Conservation (phyloP, 2,113 vertebrate genomes). For the sheep (Ovis aries) region DNA sequence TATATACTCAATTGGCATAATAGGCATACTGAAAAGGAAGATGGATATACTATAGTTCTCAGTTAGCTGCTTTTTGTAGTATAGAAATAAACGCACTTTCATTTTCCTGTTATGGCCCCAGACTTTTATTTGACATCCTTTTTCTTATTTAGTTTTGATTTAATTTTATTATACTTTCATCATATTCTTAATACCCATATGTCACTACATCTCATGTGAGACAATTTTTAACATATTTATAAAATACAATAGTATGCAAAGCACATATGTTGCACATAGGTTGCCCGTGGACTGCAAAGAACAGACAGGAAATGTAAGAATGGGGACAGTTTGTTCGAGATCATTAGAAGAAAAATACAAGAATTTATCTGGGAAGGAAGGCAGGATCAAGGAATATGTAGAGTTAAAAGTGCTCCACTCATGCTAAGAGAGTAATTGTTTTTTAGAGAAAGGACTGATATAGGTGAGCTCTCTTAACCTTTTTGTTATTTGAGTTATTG, state of each 20-base stretch:
- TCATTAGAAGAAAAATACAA: not conserved
- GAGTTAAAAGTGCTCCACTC: not conserved
- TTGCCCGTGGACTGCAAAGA: not conserved
- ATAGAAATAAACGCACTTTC: not conserved
- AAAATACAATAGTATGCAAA: not conserved
- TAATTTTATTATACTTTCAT: not conserved
- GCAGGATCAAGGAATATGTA: not conserved
- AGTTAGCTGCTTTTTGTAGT: not conserved
- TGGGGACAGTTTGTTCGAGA: not conserved
- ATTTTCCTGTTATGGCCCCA: not conserved
- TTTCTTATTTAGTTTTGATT: not conserved
- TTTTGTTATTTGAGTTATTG: slow-evolving; percentile 21
- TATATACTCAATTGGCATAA: not conserved
- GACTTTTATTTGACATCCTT: not conserved
- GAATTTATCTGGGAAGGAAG: not conserved
- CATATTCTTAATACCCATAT: not conserved
- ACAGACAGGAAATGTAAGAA: not conserved
- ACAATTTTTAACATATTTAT: not conserved
- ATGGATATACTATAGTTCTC: not conserved
- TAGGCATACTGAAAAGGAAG: not conserved
- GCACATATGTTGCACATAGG: not conserved
- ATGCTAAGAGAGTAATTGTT: not conserved
- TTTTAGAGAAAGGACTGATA: not conserved
- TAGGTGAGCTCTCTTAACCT: not conserved
- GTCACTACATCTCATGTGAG: not conserved